Evolutionary conservation across 2,888 invertebrate genomes (phyloP), one percentile per base, ranked within the genome.

Genomic region (Parnassius glacialis): DNA sequence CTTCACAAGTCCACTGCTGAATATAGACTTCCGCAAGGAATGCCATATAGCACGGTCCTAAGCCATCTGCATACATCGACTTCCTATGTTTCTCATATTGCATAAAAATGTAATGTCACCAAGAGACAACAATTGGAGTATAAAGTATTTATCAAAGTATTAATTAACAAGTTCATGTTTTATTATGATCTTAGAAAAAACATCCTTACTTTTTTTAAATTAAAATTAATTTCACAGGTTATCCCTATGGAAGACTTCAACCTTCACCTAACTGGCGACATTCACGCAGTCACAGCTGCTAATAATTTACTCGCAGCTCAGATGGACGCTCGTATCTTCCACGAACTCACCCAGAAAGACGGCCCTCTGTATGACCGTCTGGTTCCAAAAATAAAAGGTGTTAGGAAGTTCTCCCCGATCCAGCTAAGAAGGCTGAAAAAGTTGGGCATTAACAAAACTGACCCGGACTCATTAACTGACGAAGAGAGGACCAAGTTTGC

Each of bases 181-280:
- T 34, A 5, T 7, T 5, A 34, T 34, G 34, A 34, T 34, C 3
- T 34, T 34, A 5, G 5, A 0, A 34, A 34, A 34, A 34, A 5
- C 34, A 34, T 7, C 34, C 0, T 34, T 34, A 2, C 34, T 5
- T 34, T 34, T 34, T 34, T 34, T 5, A 25, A 11, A 25, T 59
- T 12, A 20, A 12, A 48, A 45, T 47, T 1, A 34, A 51, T 3
- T 51, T 62, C 56, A 58, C 56, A 96, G 93, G 96, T 97, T 0
- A 99, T 99, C 70, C 99, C 99, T 0, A 99, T 99, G 99, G 99
- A 99, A 86, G 99, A 99, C 75, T 99, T 99, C 86, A 99, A 99
- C 90, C 93, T 99, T 0, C 99, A 99, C 84, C 91, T 99, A 69
- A 99, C 99, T 0, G 98, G 99, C 1, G 99, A 99, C 81, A 99